phyloP scores from a whole-genome alignment of 2,888 invertebrate genomes.

The Drosophila cracens region DNA sequence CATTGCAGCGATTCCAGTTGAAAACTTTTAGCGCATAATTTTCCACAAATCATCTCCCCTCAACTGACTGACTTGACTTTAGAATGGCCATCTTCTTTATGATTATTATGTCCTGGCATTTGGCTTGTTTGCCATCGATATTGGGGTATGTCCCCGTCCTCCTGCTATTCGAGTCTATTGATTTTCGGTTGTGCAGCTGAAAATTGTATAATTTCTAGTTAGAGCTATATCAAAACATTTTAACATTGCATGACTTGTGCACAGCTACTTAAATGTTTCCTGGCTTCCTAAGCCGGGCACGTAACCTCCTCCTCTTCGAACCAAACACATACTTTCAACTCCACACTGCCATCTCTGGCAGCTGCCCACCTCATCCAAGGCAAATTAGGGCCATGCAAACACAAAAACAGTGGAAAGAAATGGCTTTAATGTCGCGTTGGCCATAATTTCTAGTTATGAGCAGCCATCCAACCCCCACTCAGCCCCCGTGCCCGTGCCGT shows the following conservation, averaged over 20 bases:
- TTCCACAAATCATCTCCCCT: slow-evolving; percentile 14
- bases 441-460: slow-evolving; percentile 77
- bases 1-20: slow-evolving; percentile 39
- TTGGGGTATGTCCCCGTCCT: background rate
- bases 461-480: slow-evolving; percentile 17
- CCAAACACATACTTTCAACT: background rate
- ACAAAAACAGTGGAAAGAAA: slow-evolving; percentile 58
- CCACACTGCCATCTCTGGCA: background rate
- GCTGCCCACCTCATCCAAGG: slow-evolving; percentile 11
- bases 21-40: slow-evolving; percentile 63
- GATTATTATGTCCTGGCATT: slow-evolving; percentile 35
- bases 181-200: slow-evolving; percentile 18
- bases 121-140: slow-evolving; percentile 66
- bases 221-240: slow-evolving; percentile 27
- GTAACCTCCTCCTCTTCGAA: background rate
- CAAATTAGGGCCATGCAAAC: slow-evolving; percentile 73
- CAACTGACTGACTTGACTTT: slow-evolving; percentile 14
- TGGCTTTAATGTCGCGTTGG: slow-evolving; percentile 82
- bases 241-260: slow-evolving; percentile 72
- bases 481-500: slow-evolving; percentile 19
- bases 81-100: slow-evolving; percentile 49
- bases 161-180: slow-evolving; percentile 17
- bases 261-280: slow-evolving; percentile 33
- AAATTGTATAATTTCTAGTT: slow-evolving; percentile 54
- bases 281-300: slow-evolving; percentile 17